These are phyloP conservation scores for Nyctibius grandis DNA, from an alignment of 2,797 vertebrate genomes.

Conservation along the genomic window DNA sequence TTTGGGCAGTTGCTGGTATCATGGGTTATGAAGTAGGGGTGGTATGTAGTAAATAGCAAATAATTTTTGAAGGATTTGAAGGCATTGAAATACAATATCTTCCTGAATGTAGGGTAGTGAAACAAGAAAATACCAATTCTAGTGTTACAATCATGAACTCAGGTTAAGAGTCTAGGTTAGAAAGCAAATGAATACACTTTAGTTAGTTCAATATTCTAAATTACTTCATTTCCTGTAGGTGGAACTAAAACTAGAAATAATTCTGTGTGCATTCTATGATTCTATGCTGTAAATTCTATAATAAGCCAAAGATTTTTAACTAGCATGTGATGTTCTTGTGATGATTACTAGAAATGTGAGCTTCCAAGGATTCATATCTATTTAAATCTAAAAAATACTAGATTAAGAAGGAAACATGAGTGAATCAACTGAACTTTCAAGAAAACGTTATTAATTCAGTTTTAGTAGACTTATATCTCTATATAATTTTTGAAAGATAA, in stretches of 20 bases:
- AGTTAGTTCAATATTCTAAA: constrained; percentile 12
- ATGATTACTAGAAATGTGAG: constrained; percentile 27
- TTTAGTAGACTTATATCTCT: neutral
- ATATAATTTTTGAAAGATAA: neutral
- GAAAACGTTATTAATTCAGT: neutral
- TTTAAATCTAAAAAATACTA: constrained; percentile 4
- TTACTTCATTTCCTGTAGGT: constrained; percentile 37
- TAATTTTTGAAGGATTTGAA: neutral
- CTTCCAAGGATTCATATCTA: neutral
- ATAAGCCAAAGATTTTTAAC: neutral
- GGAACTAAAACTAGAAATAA: constrained; percentile 38
- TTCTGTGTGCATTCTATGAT: too few species aligned
- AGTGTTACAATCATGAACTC: neutral
- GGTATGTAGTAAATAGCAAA: neutral
- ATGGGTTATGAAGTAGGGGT: neutral
- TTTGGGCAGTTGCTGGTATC: neutral
- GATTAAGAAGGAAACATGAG: neutral
- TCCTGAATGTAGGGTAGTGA: neutral
- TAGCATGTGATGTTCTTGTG: constrained; percentile 12
- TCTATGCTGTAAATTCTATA: constrained; percentile 4
- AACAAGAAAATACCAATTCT: neutral
- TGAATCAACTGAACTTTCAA: constrained; percentile 13
- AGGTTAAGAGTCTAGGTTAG: neutral
- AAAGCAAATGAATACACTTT: neutral
- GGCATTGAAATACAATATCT: neutral